Evolutionary conservation across 2,113 vertebrate species (phyloP).

Genomic region (Agapornis roseicollis): DNA sequence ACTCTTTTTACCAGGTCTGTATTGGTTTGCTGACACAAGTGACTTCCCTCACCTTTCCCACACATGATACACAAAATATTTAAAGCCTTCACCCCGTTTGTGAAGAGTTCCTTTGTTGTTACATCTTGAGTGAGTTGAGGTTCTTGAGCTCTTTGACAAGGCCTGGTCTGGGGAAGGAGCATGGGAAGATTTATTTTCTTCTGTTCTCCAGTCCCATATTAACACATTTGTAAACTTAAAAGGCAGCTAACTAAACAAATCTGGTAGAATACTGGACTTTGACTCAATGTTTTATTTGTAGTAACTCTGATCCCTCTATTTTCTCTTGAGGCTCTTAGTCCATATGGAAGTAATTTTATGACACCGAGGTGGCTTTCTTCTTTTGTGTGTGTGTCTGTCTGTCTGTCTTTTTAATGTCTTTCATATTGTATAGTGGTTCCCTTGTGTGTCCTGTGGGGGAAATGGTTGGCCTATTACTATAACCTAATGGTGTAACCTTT

Average conservation of each 20-base stretch:
- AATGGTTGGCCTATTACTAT: neutral
- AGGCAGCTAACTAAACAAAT: neutral
- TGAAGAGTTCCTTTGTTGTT: neutral
- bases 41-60: neutral
- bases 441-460: neutral
- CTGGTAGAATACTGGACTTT: neutral
- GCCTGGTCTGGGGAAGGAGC: neutral
- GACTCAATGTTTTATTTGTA: slow-evolving; percentile 15
- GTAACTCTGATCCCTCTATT: neutral
- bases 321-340: neutral
- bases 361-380: neutral
- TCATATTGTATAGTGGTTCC: neutral
- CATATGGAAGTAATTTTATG: slow-evolving; percentile 43
- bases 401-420: slow-evolving; percentile 8
- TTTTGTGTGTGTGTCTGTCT: neutral
- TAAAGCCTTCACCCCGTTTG: neutral
- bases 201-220: neutral
- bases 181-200: neutral
- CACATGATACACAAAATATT: neutral
- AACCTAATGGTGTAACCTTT: slow-evolving; percentile 7
- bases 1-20: slow-evolving; percentile 96
- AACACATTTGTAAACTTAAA: neutral
- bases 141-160: neutral
- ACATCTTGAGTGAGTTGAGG: neutral
- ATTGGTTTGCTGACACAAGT: neutral